Percentiles rank a stretch among this genome's conserved stretches.
These are phyloP conservation scores for Rhopilema esculentum DNA, from an alignment of 30 jellyfish, hydroid and myxozoan genomes.

Conservation along the genomic window DNA sequence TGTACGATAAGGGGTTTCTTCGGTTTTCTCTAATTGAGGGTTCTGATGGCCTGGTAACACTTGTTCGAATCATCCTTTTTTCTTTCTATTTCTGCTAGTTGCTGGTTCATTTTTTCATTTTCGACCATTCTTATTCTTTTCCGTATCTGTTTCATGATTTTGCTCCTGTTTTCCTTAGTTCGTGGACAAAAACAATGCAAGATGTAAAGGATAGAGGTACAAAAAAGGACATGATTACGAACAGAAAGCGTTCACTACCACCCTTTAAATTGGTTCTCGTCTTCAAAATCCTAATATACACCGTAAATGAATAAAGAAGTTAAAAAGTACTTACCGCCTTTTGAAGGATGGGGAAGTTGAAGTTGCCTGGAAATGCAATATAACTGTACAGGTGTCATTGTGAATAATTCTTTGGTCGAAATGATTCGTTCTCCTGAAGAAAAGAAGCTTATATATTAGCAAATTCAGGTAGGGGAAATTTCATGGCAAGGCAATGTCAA, in stretches of 20 bases:
- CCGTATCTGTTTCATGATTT: too few relatives aligned
- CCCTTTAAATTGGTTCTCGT: too few relatives aligned
- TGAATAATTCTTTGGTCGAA: constrained; percentile 61
- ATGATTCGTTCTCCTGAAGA: constrained; percentile 85
- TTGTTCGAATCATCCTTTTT: constrained; percentile 59
- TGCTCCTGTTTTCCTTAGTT: too few relatives aligned
- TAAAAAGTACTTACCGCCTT: constrained; percentile 10
- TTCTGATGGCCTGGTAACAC: constrained; percentile 64
- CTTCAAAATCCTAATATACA: background rate
- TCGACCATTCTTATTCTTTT: too few relatives aligned
- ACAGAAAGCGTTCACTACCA: too few relatives aligned
- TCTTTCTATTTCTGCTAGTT: constrained; percentile 47
- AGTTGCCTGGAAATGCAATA: constrained; percentile 86
- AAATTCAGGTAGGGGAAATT: background rate
- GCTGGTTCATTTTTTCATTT: constrained; percentile 44
- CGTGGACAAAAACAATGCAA: too few relatives aligned
- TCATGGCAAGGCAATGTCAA: background rate
- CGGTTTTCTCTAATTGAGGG: constrained; percentile 54
- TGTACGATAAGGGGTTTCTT: constrained; percentile 68
- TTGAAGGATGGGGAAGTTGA: constrained; percentile 87
- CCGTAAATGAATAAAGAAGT: background rate
- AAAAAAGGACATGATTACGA: too few relatives aligned
- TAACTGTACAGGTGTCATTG: constrained; percentile 86
- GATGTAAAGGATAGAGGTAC: too few relatives aligned
- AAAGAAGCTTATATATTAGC: background rate